Evolutionary conservation across 2,113 vertebrate genomes (phyloP), one percentile per base, ranked within the genome.

Genomic region (Silurus glanis): DNA sequence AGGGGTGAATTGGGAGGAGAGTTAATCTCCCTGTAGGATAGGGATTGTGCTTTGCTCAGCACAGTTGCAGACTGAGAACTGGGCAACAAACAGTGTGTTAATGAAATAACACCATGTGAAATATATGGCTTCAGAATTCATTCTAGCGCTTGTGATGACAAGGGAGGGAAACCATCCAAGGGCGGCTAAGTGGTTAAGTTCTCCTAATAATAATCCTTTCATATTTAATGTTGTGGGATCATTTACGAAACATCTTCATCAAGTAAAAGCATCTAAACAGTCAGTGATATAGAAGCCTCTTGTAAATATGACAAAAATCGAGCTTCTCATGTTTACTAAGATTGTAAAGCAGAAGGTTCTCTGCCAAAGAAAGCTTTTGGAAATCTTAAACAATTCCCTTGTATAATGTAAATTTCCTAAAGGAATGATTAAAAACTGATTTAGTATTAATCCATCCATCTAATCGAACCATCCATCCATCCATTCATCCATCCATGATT

Each of bases 1-100:
- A 55, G 82, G 74, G 67, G 82, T 23, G 37, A 59, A 72, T 59
- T 55, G 59, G 82, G 67, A 47, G 47, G 14, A 72, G 67, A 23
- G 53, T 14, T 37, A 45, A 69, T 58, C 53, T 72, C 21, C 19
- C 16, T 45, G 55, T 59, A 72, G 53, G 67, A 83, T 5, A 45
- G 12, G 28, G 78, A 80, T 80, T 80, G 56, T 45, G 56, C n/a
- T 45, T 59, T 80, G 56, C 0, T 59, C 8, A 61, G 56, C 28
- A 61, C 56, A 19, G 78, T 13, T 80, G 16, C 55, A 58, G 55
- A 79, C 25, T 56, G 37, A 19, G 10, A 53, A 76, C 5, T 76
- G 49, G 51, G 51, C 10, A 25, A 25, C 23, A 78, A 49, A 45
- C 37, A 45, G 17, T 3, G 28, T 61, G 56, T 80, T 61, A 47